A percentile compares a stretch with the other conserved stretches of the same genome.
phyloP scores from a whole-genome alignment of 2,113 vertebrate species.

The Myotis davidii region DNA sequence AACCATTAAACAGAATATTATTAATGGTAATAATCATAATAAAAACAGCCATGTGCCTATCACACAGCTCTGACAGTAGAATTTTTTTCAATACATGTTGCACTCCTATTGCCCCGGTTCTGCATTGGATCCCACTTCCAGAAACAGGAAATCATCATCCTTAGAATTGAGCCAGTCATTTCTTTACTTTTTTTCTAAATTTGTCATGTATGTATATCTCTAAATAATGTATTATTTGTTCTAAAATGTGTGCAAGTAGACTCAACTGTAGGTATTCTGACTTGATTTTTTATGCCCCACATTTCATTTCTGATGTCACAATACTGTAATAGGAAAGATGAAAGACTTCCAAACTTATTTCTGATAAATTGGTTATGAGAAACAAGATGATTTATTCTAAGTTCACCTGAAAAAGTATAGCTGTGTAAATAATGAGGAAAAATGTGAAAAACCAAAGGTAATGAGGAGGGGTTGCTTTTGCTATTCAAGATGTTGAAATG shows the following conservation, averaged over 20 bases:
- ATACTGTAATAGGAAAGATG: background rate
- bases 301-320: background rate
- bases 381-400: background rate
- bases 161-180: background rate
- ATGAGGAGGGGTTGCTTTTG: background rate
- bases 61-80: background rate
- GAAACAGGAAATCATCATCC: background rate
- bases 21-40: background rate
- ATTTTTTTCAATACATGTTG: background rate
- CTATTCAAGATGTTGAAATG: background rate
- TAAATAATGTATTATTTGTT: background rate
- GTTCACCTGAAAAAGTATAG: background rate
- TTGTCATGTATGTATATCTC: background rate
- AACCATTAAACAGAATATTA: background rate
- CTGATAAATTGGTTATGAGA: background rate
- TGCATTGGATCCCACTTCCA: background rate
- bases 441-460: background rate
- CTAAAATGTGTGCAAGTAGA: background rate
- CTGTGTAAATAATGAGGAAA: background rate
- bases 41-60: background rate
- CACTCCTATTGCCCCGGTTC: background rate
- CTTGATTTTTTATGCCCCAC: background rate
- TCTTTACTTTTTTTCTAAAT: background rate
- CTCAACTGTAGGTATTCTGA: background rate
- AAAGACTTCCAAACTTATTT: background rate